Percentiles rank a stretch among this genome's conserved stretches.
These are phyloP conservation scores for Heliconius cydno DNA, from an alignment of 2,888 invertebrate species.

Conservation along the genomic window DNA sequence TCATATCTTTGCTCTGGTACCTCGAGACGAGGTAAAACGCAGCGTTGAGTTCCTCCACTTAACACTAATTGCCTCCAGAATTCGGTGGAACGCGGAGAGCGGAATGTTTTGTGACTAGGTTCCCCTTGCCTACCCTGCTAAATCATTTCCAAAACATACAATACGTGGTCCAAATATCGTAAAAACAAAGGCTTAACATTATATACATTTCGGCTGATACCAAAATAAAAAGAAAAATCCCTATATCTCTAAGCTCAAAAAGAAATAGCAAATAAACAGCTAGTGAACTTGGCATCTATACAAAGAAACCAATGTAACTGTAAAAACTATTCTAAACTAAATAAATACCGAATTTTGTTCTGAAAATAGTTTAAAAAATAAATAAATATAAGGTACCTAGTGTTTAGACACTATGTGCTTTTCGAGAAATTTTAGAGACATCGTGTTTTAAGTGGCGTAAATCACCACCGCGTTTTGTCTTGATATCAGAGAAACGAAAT, in stretches of 20 bases:
- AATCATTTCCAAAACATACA: neutral
- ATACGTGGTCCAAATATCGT: neutral
- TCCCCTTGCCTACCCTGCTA: no score
- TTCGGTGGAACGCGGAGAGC: no score
- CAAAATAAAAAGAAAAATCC: neutral
- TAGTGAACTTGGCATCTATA: conserved; percentile 32
- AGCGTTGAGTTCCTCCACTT: neutral
- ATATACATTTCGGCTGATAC: conserved; percentile 9
- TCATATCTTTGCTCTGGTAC: no score
- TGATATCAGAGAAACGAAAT: no score
- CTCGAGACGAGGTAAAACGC: no score
- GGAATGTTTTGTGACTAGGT: no score
- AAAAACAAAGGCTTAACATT: conserved; percentile 9
- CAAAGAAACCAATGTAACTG: conserved; percentile 32
- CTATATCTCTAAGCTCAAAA: conserved; percentile 17
- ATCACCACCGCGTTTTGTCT: no score
- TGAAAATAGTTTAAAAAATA: neutral
- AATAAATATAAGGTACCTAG: neutral
- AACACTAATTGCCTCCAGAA: neutral
- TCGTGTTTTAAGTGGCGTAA: no score
- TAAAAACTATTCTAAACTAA: conserved; percentile 30
- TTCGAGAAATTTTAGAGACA: no score
- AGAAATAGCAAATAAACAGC: conserved; percentile 24
- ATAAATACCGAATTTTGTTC: conserved; percentile 14
- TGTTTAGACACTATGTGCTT: neutral